Evolutionary conservation across 2,888 invertebrate genomes (phyloP).

Genomic region (Dinocampus coccinellae): DNA sequence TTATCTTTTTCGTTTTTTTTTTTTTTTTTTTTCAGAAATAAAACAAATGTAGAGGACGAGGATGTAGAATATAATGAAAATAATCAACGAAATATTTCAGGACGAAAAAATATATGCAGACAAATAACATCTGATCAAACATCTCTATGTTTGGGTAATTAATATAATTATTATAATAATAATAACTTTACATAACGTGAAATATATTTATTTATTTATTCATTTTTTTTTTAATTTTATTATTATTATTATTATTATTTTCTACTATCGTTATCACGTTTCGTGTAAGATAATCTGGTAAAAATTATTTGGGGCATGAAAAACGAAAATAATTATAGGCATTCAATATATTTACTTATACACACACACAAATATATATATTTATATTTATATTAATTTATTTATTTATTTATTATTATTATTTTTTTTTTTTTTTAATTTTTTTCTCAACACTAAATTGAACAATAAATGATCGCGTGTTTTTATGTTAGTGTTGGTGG

Average conservation of each 20-base stretch:
- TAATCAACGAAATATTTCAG: conserved; percentile 51
- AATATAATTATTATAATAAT: not conserved
- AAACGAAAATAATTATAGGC: not conserved
- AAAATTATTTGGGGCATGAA: not conserved
- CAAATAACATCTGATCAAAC: conserved; percentile 48
- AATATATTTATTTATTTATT: too few relatives aligned
- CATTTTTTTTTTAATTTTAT: too few relatives aligned
- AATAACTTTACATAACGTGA: conserved; percentile 1
- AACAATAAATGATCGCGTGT: conserved; percentile 8
- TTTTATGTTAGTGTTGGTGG: not conserved
- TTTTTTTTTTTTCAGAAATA: conserved; percentile 54
- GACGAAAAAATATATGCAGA: conserved; percentile 45
- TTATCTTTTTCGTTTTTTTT: not conserved
- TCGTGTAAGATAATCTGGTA: not conserved
- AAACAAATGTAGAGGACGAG: conserved; percentile 54
- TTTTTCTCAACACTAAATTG: not conserved
- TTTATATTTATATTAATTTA: not conserved
- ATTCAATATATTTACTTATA: not conserved
- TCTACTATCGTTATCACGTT: not conserved
- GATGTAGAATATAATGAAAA: conserved; percentile 56
- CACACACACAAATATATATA: not conserved
- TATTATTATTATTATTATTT: too few relatives aligned
- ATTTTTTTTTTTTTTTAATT: not conserved
- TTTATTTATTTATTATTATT: not conserved
- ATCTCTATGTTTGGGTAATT: conserved; percentile 49